Conservation (phyloP, 2,888 invertebrate species). For the Agonopterix arenella region DNA sequence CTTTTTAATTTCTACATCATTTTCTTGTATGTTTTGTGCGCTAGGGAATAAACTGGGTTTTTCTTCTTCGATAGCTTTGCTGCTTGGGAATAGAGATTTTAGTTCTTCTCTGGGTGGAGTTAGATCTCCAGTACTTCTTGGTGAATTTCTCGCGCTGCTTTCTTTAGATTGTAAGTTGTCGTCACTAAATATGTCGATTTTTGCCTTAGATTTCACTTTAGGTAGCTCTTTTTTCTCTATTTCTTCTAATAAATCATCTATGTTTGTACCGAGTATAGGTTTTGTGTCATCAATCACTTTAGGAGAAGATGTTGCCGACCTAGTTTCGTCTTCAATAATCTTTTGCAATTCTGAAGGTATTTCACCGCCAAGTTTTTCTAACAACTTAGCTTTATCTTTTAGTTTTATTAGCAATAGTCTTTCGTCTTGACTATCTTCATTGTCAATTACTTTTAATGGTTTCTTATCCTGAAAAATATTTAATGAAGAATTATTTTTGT, state of each 20-base stretch:
- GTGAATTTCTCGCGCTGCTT: slow-evolving; percentile 34
- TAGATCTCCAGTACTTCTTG: slow-evolving; percentile 23
- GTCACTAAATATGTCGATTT: slow-evolving; percentile 31
- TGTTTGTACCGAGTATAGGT: slow-evolving; percentile 25
- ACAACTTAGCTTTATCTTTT: slow-evolving; percentile 67
- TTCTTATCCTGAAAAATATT: slow-evolving; percentile 22
- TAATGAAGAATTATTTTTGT: not conserved
- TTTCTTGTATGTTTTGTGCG: slow-evolving; percentile 28
- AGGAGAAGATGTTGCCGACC: slow-evolving; percentile 35
- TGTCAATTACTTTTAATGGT: slow-evolving; percentile 25
- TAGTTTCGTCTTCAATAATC: slow-evolving; percentile 52
- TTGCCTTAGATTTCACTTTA: slow-evolving; percentile 35
- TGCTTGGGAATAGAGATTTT: slow-evolving; percentile 22
- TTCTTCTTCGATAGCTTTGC: slow-evolving; percentile 31
- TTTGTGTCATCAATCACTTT: slow-evolving; percentile 28
- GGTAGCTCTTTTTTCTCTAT: slow-evolving; percentile 63
- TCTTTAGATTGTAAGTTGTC: slow-evolving; percentile 21
- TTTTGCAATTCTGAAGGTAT: slow-evolving; percentile 65
- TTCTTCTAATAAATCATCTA: slow-evolving; percentile 60
- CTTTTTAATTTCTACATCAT: slow-evolving; percentile 18
- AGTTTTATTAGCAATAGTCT: slow-evolving; percentile 45
- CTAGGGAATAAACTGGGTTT: slow-evolving; percentile 25
- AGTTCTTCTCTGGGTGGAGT: slow-evolving; percentile 29
- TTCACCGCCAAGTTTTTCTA: slow-evolving; percentile 73
- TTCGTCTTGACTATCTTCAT: slow-evolving; percentile 59